Evolutionary conservation across 2,113 vertebrate genomes (phyloP).

Genomic region (Oceanodroma tethys): DNA sequence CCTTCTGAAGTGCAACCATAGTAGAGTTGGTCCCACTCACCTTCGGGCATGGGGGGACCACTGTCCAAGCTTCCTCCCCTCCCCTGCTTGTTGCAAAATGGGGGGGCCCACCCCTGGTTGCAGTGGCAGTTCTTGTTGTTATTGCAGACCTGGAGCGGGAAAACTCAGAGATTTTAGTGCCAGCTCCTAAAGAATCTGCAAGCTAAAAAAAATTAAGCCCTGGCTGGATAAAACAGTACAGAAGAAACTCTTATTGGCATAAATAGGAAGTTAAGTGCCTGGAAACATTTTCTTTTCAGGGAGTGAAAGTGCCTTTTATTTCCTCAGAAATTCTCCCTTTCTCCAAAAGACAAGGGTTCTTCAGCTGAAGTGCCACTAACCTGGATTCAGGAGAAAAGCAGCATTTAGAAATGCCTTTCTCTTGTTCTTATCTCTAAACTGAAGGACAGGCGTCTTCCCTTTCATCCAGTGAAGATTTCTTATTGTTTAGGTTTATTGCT

Average conservation of each 20-base stretch:
- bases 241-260: not conserved
- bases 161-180: not conserved
- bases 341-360: not conserved
- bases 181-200: not conserved
- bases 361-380: not conserved
- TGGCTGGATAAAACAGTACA: not conserved
- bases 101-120: constrained; percentile 86
- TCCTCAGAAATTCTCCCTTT: not conserved
- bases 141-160: constrained; percentile 85
- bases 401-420: not conserved
- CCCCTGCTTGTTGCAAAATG: constrained; percentile 81
- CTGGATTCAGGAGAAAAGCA: not conserved
- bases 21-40: constrained; percentile 45
- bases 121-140: constrained; percentile 97
- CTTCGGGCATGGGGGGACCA: constrained; percentile 76
- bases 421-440: not conserved
- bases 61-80: constrained; percentile 91
- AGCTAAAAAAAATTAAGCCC: not conserved
- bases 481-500: not conserved
- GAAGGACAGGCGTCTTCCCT: not conserved
- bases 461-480: not conserved
- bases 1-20: not conserved
- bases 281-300: not conserved
- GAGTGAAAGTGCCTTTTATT: not conserved
- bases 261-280: not conserved